Base-by-base conservation (phyloP, 2,113 vertebrate species). In the Murina feae region DNA sequence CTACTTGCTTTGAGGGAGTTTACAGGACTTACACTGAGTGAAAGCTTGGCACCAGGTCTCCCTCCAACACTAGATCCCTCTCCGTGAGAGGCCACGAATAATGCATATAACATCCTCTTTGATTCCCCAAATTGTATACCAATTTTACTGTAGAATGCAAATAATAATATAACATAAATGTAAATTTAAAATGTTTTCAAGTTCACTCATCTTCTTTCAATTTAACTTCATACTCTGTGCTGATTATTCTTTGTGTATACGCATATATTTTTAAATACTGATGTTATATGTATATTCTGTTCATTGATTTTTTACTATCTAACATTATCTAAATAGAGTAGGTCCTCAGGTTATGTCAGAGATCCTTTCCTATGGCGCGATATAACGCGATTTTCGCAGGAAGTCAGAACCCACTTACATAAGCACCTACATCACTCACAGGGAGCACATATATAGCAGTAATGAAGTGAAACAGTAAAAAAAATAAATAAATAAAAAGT, bases 271-370 rank as follows among this genome's bases (percentile, higher is more conserved):
- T 85, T 90, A 84, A 58, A 9, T 60, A 78, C 47, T 37, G 47
- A 10, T 49, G 68, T 69, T 81, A 53, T 17, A 85, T 23, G 1
- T 25, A 39, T 10, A 72, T 14, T 76, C 17, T 90, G 23, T 37
- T 95, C 20, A 85, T 11, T 37, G 23, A 66, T 71, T 81, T 91
- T 93, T 80, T 86, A 86, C 78, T 82, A 72, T 17, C n/a, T 94
- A 71, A 71, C 53, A 28, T 86, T 53, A 35, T 13, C 79, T 18
- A 1, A 37, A 82, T 10, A 72, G 13, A 72, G 44, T 44, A 44
- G 44, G 44, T 44, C 44, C 9, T 44, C 44, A 44, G 44, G 9
- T 44, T 44, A 44, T 44, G 44, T 44, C 44, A 44, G 44, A 44
- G 44, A 44, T 44, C 44, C 44, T 44, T 44, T 44, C 44, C 44